These are phyloP conservation scores for Sebastes fasciatus DNA, from an alignment of 2,113 vertebrate species.

Conservation along the genomic window DNA sequence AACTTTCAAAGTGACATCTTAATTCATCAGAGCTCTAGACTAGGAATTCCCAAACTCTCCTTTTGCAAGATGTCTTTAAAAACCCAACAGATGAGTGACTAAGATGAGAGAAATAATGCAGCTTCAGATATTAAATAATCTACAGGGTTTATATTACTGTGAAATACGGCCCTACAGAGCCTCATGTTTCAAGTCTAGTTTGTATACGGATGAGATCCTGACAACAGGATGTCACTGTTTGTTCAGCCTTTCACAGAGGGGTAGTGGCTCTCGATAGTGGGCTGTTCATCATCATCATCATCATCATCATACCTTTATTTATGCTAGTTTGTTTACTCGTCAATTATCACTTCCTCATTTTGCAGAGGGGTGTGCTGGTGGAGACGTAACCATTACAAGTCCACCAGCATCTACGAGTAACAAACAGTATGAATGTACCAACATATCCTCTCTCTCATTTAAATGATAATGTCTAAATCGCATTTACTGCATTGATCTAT, in stretches of 20 bases:
- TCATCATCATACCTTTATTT: not conserved
- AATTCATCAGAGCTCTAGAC: not conserved
- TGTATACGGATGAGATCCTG: not conserved
- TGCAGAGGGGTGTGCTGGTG: not conserved
- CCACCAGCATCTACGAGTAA: not conserved
- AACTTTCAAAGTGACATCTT: constrained; percentile 15
- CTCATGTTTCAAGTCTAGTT: constrained; percentile 10
- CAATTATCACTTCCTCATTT: not conserved
- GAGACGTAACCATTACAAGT: not conserved
- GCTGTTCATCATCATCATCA: not conserved
- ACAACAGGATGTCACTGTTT: not conserved
- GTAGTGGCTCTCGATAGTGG: not conserved
- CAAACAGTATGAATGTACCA: not conserved
- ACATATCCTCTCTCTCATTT: not conserved
- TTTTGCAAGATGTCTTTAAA: too few relatives aligned
- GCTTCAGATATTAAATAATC: not conserved
- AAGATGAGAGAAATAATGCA: not conserved
- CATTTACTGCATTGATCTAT: constrained; percentile 1
- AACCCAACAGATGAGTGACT: not conserved
- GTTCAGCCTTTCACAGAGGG: constrained; percentile 6
- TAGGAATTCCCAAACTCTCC: too few relatives aligned
- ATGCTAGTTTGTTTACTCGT: constrained; percentile 1
- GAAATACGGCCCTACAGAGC: not conserved
- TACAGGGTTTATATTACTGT: not conserved
- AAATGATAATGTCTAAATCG: not conserved